phyloP scores from a whole-genome alignment of 2,113 vertebrate species.

The Drymodes brunneopygia region DNA sequence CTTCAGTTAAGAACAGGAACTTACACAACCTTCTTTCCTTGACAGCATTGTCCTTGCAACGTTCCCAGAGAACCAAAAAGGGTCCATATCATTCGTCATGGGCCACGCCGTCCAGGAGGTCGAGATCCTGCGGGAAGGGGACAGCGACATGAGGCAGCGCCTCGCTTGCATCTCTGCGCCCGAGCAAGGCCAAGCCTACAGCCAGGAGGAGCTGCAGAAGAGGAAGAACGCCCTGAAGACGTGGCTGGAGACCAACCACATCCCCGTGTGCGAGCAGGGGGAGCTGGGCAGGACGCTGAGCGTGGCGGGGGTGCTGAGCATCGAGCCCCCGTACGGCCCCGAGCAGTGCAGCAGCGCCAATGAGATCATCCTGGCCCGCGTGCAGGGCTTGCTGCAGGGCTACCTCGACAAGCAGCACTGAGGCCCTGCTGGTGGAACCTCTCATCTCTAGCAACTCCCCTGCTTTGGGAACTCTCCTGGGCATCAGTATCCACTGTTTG shows the following conservation, averaged over 20 bases:
- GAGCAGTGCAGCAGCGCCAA: conserved; percentile 88
- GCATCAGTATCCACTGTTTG: accelerated
- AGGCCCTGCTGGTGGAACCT: neutral
- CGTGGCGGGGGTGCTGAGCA: conserved; percentile 82
- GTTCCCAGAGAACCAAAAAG: conserved; percentile 64
- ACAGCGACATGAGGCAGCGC: conserved; percentile 47
- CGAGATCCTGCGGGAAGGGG: conserved; percentile 69
- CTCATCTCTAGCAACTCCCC: accelerated
- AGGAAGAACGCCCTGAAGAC: conserved; percentile 67
- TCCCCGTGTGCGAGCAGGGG: conserved; percentile 82
- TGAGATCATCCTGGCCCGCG: conserved; percentile 87
- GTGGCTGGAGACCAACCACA: conserved; percentile 87
- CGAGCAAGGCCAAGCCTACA: conserved; percentile 24
- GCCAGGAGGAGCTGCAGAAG: conserved; percentile 67
- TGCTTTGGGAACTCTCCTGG: neutral
- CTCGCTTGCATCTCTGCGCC: conserved; percentile 69
- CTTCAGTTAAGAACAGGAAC: neutral
- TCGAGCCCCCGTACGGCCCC: conserved; percentile 83
- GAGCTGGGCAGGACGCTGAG: conserved; percentile 66
- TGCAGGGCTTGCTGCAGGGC: conserved; percentile 82
- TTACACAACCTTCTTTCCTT: neutral
- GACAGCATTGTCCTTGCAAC: conserved; percentile 83
- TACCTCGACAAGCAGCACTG: conserved; percentile 34
- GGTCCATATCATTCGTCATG: conserved; percentile 75
- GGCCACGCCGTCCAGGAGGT: conserved; percentile 85